Evolutionary conservation across 1,140 invertebrate genomes (phyloP).

Genomic region (Trichonephila clavipes): DNA sequence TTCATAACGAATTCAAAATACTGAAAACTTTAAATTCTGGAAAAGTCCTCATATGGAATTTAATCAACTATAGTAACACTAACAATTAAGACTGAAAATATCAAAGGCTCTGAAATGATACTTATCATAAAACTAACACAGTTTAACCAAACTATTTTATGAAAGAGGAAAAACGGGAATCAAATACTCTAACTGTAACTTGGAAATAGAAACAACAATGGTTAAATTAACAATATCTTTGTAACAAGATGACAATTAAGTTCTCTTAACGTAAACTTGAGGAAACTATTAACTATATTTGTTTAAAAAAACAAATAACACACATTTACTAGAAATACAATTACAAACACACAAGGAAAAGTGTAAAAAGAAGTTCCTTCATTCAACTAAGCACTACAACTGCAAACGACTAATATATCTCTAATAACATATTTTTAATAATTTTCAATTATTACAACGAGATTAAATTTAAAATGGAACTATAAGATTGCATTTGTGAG

Average conservation of each 20-base stretch:
- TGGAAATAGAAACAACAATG: background rate
- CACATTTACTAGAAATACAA: background rate
- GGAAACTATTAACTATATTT: background rate
- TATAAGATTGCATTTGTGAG: constrained; percentile 15
- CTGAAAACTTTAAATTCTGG: background rate
- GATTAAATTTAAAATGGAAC: constrained; percentile 2
- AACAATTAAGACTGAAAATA: constrained; percentile 4
- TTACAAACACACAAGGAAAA: background rate
- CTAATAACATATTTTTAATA: constrained; percentile 8
- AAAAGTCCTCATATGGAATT: background rate
- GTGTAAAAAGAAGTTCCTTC: background rate
- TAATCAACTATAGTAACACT: constrained; percentile 14
- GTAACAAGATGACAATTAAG: constrained; percentile 1
- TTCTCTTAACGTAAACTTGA: background rate
- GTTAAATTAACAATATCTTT: constrained; percentile 17
- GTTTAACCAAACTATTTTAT: background rate
- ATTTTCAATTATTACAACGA: background rate
- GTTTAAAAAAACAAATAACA: background rate
- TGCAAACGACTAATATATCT: background rate
- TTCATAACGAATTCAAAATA: background rate
- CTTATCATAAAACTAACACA: background rate
- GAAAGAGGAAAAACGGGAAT: background rate
- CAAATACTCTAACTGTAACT: background rate
- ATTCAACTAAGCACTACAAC: background rate
- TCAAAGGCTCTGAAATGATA: background rate